A percentile compares a stretch with the other conserved stretches of the same genome.
phyloP scores from a whole-genome alignment of 2,888 invertebrate species.

The Empis stercorea region DNA sequence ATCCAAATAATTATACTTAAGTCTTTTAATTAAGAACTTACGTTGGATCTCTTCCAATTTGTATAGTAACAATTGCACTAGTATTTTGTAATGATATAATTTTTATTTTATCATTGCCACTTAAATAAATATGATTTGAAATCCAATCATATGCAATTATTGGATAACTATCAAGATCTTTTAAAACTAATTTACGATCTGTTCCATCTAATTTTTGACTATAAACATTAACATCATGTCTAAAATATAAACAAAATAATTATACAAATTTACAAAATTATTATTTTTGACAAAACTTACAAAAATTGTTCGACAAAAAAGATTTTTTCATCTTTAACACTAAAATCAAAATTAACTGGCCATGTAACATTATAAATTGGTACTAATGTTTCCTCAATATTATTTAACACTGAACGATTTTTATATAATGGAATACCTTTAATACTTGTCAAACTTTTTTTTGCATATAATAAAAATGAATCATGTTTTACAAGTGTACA shows the following conservation, averaged over 20 bases:
- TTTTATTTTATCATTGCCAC: slow-evolving; percentile 51
- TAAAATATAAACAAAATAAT: slow-evolving; percentile 2
- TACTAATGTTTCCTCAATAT: slow-evolving; percentile 44
- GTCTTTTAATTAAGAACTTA: too few relatives aligned
- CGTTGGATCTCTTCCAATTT: slow-evolving; percentile 42
- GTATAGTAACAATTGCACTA: slow-evolving; percentile 42
- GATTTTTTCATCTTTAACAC: slow-evolving; percentile 36
- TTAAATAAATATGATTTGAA: slow-evolving; percentile 72
- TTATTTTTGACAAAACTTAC: background rate
- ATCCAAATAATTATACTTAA: too few relatives aligned
- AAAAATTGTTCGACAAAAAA: background rate
- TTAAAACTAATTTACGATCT: slow-evolving; percentile 43
- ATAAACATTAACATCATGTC: slow-evolving; percentile 44
- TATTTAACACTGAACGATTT: slow-evolving; percentile 15
- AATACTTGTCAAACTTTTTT: slow-evolving; percentile 56
- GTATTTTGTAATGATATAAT: slow-evolving; percentile 52
- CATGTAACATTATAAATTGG: slow-evolving; percentile 55
- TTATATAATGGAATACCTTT: slow-evolving; percentile 44
- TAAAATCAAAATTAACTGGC: slow-evolving; percentile 56
- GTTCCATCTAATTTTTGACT: slow-evolving; percentile 50
- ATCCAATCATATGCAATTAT: slow-evolving; percentile 78
- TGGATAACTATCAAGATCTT: slow-evolving; percentile 44
- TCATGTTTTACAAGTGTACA: slow-evolving; percentile 47
- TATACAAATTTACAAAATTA: background rate
- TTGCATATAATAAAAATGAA: slow-evolving; percentile 52